Conservation (phyloP, 2,888 invertebrate genomes). For the Mythimna lalbum region DNA sequence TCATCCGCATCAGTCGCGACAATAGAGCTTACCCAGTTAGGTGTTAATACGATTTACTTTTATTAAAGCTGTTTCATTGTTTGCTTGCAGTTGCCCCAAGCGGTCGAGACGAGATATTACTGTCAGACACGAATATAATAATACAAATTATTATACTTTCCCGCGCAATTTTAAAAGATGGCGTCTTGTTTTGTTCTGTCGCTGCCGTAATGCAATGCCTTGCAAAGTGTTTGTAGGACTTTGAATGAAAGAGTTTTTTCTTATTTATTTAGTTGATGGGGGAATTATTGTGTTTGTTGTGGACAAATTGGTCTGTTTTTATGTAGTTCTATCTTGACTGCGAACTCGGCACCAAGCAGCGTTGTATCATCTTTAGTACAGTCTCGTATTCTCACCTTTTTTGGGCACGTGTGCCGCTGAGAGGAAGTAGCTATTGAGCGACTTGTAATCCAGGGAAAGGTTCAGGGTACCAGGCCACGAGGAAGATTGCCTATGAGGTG, state of each 20-base stretch:
- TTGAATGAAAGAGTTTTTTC: constrained; percentile 21
- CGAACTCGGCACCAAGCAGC: too few species aligned
- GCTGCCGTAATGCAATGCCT: constrained; percentile 27
- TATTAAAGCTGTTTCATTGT: constrained; percentile 81
- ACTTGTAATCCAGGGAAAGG: too few species aligned
- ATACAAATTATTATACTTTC: constrained; percentile 66
- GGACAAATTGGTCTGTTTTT: constrained; percentile 1
- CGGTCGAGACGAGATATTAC: constrained; percentile 72
- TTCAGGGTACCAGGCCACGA: too few species aligned
- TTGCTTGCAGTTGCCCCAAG: constrained; percentile 70
- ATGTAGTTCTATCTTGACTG: background rate
- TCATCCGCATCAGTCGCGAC: constrained; percentile 61
- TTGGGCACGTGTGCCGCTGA: too few species aligned
- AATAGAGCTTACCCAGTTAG: constrained; percentile 79
- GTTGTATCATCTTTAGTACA: too few species aligned
- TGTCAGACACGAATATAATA: constrained; percentile 69
- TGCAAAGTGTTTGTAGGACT: constrained; percentile 14
- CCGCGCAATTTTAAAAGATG: constrained; percentile 59
- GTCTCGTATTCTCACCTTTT: too few species aligned
- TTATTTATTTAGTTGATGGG: constrained; percentile 6
- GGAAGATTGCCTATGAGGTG: too few species aligned
- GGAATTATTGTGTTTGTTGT: constrained; percentile 8
- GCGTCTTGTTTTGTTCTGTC: constrained; percentile 37
- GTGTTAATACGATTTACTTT: constrained; percentile 83
- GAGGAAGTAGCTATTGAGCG: too few species aligned